Evolutionary conservation across 2,113 vertebrate genomes (phyloP), one percentile per base, ranked within the genome.

Genomic region (Gymnogyps californianus): DNA sequence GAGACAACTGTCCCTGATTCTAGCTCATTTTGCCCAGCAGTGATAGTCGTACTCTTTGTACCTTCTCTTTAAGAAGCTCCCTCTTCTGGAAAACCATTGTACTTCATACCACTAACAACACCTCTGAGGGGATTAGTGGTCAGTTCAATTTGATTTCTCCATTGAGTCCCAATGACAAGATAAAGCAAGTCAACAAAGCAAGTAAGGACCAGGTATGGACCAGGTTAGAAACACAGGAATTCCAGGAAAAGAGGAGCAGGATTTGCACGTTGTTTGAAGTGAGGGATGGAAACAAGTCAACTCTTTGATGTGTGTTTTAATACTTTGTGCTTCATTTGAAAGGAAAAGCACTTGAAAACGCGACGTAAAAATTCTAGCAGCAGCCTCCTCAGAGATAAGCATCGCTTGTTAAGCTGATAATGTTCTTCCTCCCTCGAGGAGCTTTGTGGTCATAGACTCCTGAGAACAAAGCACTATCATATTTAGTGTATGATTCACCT

Each of bases 341-440:
- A 81, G 22, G 67, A 81, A 86, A 86, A 93, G 14, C 13, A 29
- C 7, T 84, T 78, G 42, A 92, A 93, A 95, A 93, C 40, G 31
- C 0, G 8, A 77, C 83, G 34, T 87, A 93, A 95, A 95, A 93
- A 87, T 89, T 89, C 77, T 91, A 81, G 47, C 1, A 1, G 61
- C 65, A 72, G 44, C 21, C 31, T 82, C 61, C 47, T 84, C 52
- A 87, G 67, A 86, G 75, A 90, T 62, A 95, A 89, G 13, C 46
- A 87, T 96, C 15, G 0, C 70, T 96, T 95, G 58, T 90, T 95
- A 91, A 90, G 49, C 65, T 96, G 91, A 84, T 91, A 91, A 91
- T 87, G 19, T 87, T 91, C 61, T 87, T 81, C 46, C n/a, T 96
- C 25, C 15, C 59, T 79, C 0, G 5, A 71, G 77, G 47, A 93